Base-by-base conservation (phyloP, 2,797 vertebrate species). In the Coilia nasus region DNA sequence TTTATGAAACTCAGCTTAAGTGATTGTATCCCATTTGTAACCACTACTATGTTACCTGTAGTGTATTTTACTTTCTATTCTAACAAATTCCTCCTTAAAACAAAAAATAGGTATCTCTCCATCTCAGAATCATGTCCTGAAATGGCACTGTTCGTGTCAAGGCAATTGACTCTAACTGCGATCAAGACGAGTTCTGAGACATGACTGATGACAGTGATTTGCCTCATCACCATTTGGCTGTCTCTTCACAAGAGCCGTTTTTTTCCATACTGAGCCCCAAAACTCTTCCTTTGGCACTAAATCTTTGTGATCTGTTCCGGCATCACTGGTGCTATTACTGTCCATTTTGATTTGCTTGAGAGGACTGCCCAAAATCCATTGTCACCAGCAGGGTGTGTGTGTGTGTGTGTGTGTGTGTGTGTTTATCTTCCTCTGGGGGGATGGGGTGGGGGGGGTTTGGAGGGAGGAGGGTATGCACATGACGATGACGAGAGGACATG, bases 381-480 rank as follows among this genome's bases (percentile, higher is more conserved):
- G 7, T 41, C 71, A 44, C 31, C 71, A 78, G 35, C 71, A 78
- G 71, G 10, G 71, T 44, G 71, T 78, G 71, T 78, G 35, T 78
- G 71, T 78, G 35, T 17, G 41, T 86, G 88, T 89, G 92, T 94
- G 93, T 89, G 90, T 89, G 50, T 54, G 50, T 54, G 50, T 54
- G 50, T 54, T 2, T 89, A 90, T 89, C 92, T 89, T 90, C 92
- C 85, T 86, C 92, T 88, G 91, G 71, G 91, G 67, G 83, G 90
- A 60, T 92, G 94, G 25, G 9, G 0, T 71, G 28, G 25, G 28
- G 25, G 64, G 11, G 3, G 50, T 3, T 9, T 12, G 25, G 28
- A 0, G 25, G 2, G 25, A 5, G 28, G 11, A 4, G 12, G 25
- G 28, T 75, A 67, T 75, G 28, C 12, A 75, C 14, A 4, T 35